A percentile compares a stretch with the other conserved stretches of the same genome.
These are phyloP conservation scores for Rallus crepitans DNA, from an alignment of 2,797 vertebrate genomes.

Conservation along the genomic window DNA sequence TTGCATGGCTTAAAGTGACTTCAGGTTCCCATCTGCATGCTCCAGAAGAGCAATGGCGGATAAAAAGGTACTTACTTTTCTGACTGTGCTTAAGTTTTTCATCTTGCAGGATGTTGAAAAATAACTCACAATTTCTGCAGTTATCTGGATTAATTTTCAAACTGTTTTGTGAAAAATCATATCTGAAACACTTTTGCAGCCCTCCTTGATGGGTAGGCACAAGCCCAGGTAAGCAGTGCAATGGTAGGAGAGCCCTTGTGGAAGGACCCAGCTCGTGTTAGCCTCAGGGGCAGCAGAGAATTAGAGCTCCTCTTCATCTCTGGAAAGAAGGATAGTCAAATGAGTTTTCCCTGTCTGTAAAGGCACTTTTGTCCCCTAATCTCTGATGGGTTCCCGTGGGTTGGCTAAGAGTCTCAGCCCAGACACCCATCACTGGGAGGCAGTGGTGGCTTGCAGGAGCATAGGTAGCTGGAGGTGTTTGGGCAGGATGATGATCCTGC, in stretches of 20 bases:
- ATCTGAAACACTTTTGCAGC: not conserved
- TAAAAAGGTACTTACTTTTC: not conserved
- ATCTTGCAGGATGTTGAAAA: not conserved
- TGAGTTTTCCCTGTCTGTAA: not conserved
- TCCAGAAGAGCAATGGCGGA: not conserved
- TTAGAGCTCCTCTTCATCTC: not conserved
- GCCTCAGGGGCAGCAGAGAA: not conserved
- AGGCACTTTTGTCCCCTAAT: not conserved
- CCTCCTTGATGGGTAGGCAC: not conserved
- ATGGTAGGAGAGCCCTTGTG: not conserved
- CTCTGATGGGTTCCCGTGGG: not conserved
- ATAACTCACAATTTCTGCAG: not conserved
- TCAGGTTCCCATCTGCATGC: not conserved
- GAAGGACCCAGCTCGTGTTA: not conserved
- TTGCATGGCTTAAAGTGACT: accelerated
- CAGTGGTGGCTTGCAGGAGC: accelerated
- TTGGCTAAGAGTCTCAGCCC: not conserved
- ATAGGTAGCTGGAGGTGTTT: not conserved
- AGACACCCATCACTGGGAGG: not conserved
- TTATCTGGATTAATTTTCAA: not conserved
- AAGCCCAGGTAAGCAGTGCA: not conserved
- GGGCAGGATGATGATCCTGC: not conserved
- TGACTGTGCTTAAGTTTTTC: not conserved
- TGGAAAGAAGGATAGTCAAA: not conserved
- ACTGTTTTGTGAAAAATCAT: not conserved